Evolutionary conservation across 2,797 vertebrate species (phyloP).

Genomic region (Natrix natrix): DNA sequence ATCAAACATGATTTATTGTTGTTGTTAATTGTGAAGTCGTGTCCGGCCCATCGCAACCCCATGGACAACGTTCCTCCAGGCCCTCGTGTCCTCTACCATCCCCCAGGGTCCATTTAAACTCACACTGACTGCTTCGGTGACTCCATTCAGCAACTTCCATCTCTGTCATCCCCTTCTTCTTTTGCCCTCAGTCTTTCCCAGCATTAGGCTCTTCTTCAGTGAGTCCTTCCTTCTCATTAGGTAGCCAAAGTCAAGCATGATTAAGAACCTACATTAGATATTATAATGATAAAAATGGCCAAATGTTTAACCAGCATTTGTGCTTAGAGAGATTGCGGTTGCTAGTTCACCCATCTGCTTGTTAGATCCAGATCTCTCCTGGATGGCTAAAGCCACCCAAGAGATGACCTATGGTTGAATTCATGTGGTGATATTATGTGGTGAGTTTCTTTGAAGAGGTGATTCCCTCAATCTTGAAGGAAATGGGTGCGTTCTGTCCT

Average conservation of each 20-base stretch:
- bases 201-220: too few species aligned
- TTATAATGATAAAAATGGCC: not conserved
- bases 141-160: too few species aligned
- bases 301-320: not conserved
- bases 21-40: too few species aligned
- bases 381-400: not conserved
- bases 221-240: too few species aligned
- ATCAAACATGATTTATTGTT: not conserved
- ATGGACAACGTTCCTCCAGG: too few species aligned
- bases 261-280: not conserved
- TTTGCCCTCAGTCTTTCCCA: too few species aligned
- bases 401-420: not conserved
- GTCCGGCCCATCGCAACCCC: too few species aligned
- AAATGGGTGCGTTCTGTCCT: not conserved
- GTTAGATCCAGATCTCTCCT: not conserved
- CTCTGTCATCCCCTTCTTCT: too few species aligned
- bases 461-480: not conserved
- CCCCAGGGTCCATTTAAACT: too few species aligned
- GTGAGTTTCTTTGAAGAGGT: not conserved
- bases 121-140: too few species aligned
- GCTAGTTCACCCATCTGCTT: not conserved
- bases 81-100: too few species aligned
- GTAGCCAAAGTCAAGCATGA: not conserved
- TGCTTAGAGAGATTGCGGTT: not conserved
- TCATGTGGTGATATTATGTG: not conserved